Evolutionary conservation across 2,797 vertebrate species (phyloP).

Genomic region (Synanceia verrucosa): DNA sequence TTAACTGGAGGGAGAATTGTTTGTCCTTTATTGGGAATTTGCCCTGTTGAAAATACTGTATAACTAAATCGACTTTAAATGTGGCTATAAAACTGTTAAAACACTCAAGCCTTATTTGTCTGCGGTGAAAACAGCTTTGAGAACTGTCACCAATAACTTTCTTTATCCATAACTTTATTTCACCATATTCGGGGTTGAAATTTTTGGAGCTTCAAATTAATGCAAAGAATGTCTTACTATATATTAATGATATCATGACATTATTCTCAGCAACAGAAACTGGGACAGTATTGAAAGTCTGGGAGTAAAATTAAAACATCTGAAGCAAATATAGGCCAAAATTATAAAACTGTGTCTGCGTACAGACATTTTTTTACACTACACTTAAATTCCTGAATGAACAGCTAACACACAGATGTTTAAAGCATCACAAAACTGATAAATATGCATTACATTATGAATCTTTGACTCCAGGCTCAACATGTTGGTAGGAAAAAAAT

Average conservation of each 20-base stretch:
- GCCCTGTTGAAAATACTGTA: constrained; percentile 4
- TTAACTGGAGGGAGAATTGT: neutral
- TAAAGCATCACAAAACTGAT: neutral
- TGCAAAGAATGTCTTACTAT: neutral
- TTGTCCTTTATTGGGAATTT: constrained; percentile 17
- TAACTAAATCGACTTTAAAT: constrained; percentile 13
- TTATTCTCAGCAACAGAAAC: neutral
- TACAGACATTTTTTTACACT: too few relatives aligned
- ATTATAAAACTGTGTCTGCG: too few relatives aligned
- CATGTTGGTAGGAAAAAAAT: neutral
- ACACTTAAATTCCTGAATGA: neutral
- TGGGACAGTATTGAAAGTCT: neutral
- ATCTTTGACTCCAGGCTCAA: neutral
- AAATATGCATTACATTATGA: neutral
- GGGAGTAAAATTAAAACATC: neutral
- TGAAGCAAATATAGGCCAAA: neutral
- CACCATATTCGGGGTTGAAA: neutral
- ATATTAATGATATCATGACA: neutral
- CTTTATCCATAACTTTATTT: neutral
- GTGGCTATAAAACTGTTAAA: constrained; percentile 10
- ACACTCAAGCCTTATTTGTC: neutral
- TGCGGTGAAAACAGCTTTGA: neutral
- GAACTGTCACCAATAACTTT: neutral
- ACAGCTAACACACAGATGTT: neutral
- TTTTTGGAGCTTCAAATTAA: neutral